A percentile compares a stretch with the other conserved stretches of the same genome.
These are phyloP conservation scores for Thermophis baileyi DNA, from an alignment of 2,113 vertebrate genomes.

Conservation along the genomic window DNA sequence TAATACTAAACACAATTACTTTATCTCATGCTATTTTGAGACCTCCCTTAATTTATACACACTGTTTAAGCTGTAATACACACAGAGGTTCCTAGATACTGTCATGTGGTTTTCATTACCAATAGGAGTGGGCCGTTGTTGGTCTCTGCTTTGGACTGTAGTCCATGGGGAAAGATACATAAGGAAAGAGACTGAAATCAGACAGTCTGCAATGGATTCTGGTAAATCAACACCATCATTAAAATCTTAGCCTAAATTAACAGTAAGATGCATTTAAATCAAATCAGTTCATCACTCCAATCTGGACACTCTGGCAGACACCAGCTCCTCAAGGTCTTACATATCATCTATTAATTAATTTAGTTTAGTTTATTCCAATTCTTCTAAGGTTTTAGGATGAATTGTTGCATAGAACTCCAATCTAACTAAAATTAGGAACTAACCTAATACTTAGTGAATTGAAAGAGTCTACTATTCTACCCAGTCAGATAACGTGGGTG, in stretches of 20 bases:
- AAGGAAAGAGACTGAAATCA: neutral
- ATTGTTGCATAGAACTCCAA: neutral
- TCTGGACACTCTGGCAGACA: neutral
- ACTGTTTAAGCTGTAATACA: neutral
- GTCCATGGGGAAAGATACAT: neutral
- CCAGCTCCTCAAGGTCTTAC: neutral
- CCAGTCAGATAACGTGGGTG: neutral
- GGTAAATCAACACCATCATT: neutral
- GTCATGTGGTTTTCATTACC: neutral
- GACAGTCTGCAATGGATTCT: neutral
- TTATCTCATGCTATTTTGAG: neutral
- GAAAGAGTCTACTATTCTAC: neutral
- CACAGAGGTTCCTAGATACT: neutral
- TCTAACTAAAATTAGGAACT: neutral
- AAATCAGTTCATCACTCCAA: neutral
- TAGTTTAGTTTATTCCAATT: neutral
- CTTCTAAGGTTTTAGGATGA: neutral
- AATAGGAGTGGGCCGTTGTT: neutral
- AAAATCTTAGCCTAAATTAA: neutral
- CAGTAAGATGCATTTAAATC: neutral
- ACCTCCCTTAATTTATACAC: constrained; percentile 7
- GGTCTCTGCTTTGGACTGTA: neutral
- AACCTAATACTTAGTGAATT: neutral
- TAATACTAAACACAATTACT: neutral
- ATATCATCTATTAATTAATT: neutral